phyloP scores from a whole-genome alignment of 2,797 vertebrate species.

The Pangasius macronema region DNA sequence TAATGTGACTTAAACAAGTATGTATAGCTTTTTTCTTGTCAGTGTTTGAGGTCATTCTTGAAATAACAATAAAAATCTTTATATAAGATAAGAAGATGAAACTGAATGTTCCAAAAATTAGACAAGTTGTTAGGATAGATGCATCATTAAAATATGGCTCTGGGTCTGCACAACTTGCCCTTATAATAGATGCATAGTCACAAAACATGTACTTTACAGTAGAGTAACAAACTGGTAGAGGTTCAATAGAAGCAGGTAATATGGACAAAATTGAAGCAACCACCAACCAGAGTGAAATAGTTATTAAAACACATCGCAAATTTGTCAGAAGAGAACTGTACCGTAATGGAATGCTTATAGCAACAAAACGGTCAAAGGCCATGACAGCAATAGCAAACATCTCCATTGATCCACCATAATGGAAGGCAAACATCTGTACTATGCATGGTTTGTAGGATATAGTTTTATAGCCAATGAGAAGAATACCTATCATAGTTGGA shows the following conservation, averaged over 20 bases:
- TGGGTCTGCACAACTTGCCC: conserved; percentile 57
- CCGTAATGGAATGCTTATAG: conserved; percentile 38
- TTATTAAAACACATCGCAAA: conserved; percentile 6
- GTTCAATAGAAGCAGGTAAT: conserved; percentile 15
- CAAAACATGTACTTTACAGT: conserved; percentile 37
- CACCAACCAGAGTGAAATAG: conserved; percentile 21
- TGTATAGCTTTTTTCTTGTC: conserved; percentile 54
- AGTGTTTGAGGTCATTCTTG: conserved; percentile 52
- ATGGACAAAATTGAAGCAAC: not conserved
- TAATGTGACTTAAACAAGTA: conserved; percentile 49
- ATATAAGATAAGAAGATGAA: conserved; percentile 32
- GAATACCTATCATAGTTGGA: conserved; percentile 55
- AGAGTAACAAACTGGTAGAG: conserved; percentile 37
- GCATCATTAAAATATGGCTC: conserved; percentile 19
- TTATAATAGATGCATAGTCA: conserved; percentile 63
- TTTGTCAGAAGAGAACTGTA: conserved; percentile 46
- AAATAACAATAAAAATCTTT: conserved; percentile 24
- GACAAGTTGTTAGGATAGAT: not conserved
- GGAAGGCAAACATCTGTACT: conserved; percentile 51
- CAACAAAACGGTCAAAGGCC: conserved; percentile 47
- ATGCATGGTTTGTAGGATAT: conserved; percentile 51
- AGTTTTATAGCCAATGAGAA: conserved; percentile 45
- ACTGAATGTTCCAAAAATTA: conserved; percentile 14
- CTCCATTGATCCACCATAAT: conserved; percentile 47
- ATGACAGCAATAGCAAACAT: conserved; percentile 45